Conservation (phyloP, 2,797 vertebrate genomes). For the Enteromius unitaeniatus region DNA sequence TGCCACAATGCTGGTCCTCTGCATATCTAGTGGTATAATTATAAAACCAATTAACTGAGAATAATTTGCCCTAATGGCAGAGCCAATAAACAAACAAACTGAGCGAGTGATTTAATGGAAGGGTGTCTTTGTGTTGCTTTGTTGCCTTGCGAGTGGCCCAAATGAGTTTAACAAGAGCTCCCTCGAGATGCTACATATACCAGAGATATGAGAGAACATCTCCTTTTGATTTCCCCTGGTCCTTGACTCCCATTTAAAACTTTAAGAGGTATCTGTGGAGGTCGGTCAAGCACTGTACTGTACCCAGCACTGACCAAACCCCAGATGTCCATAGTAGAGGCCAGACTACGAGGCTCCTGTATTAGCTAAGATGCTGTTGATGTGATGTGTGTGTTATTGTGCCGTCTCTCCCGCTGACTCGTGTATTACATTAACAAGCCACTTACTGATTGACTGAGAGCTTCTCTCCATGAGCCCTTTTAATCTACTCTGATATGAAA, state of each 20-base stretch:
- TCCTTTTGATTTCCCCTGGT: conserved; percentile 73
- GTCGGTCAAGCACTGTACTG: conserved; percentile 44
- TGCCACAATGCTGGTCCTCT: conserved; percentile 54
- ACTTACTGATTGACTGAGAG: conserved; percentile 76
- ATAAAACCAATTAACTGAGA: conserved; percentile 70
- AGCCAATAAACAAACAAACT: conserved; percentile 69
- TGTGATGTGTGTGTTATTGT: conserved; percentile 59
- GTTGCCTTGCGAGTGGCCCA: conserved; percentile 61
- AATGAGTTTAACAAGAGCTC: conserved; percentile 67
- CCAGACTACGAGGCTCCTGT: background rate
- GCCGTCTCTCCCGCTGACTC: conserved; percentile 67
- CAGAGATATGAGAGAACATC: conserved; percentile 68
- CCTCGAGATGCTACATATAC: conserved; percentile 64
- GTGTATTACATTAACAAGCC: conserved; percentile 72
- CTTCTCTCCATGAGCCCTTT: conserved; percentile 74
- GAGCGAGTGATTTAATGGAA: conserved; percentile 67
- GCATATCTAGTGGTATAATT: conserved; percentile 66
- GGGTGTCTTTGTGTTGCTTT: conserved; percentile 60
- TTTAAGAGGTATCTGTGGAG: conserved; percentile 56
- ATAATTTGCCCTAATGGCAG: conserved; percentile 70
- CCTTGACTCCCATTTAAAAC: conserved; percentile 68
- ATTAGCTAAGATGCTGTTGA: conserved; percentile 35
- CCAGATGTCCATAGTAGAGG: background rate
- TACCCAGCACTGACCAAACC: conserved; percentile 48
- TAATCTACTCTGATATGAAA: conserved; percentile 79